Percentiles rank a stretch among this genome's conserved stretches.
phyloP scores from a whole-genome alignment of 2,797 vertebrate genomes.

The Cygnus olor region DNA sequence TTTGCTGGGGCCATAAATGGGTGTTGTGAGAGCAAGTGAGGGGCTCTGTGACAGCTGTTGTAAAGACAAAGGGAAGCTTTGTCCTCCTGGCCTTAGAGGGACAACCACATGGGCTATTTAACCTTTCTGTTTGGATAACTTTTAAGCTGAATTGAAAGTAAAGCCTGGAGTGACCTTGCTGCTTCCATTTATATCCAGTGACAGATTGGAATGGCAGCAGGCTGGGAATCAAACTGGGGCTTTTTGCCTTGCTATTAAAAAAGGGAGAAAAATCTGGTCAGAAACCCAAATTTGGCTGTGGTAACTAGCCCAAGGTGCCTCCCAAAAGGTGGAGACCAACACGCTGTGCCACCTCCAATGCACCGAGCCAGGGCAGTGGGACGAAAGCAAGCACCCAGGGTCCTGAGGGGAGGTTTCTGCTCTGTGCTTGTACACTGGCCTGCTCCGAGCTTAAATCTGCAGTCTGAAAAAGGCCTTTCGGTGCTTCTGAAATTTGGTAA shows the following conservation, averaged over 20 bases:
- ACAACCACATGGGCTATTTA: not conserved
- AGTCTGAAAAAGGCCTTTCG: not conserved
- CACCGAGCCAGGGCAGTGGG: not conserved
- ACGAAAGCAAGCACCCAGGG: not conserved
- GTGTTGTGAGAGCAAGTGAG: not conserved
- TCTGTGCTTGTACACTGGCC: fast-evolving
- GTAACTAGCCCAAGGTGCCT: not conserved
- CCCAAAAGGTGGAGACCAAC: fast-evolving
- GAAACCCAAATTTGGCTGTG: not conserved
- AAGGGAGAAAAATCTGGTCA: not conserved
- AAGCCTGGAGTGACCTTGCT: conserved; percentile 9
- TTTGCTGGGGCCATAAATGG: conserved; percentile 3
- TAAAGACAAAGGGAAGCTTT: conserved; percentile 33
- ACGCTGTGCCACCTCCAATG: not conserved
- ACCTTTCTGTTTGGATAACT: conserved; percentile 49
- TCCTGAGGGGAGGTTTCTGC: not conserved
- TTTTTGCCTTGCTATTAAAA: conserved; percentile 19
- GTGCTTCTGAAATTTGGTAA: not conserved
- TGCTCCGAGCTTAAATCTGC: not conserved
- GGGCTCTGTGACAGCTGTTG: conserved; percentile 17
- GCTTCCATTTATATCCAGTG: conserved; percentile 54
- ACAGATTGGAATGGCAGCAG: conserved; percentile 9
- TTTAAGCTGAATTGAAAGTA: conserved; percentile 14
- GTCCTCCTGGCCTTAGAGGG: conserved; percentile 1
- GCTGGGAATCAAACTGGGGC: not conserved